Percentiles rank a stretch among this genome's conserved stretches.
phyloP scores from a whole-genome alignment of 2,888 invertebrate species.

The Electrophaes corylata region DNA sequence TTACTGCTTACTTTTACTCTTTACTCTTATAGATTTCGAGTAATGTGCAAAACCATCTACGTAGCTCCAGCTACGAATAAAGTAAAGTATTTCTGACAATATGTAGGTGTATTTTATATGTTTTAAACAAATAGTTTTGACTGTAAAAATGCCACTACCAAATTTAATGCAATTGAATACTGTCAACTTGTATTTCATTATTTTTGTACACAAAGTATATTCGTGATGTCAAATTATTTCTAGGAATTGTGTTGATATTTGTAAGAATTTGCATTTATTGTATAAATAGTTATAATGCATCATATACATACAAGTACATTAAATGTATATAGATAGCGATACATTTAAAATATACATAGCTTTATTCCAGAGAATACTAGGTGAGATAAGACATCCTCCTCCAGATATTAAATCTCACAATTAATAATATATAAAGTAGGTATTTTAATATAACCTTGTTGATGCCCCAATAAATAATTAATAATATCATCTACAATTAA shows the following conservation, averaged over 20 bases:
- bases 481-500: slow-evolving; percentile 8
- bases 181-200: too few species aligned
- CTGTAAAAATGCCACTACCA: neutral
- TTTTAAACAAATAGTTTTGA: neutral
- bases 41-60: too few species aligned
- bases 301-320: slow-evolving; percentile 1
- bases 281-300: slow-evolving; percentile 3
- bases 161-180: slow-evolving; percentile 1
- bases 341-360: neutral
- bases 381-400: neutral
- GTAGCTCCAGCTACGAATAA: slow-evolving; percentile 2
- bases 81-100: slow-evolving; percentile 21
- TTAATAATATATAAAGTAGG: neutral
- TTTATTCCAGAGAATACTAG: neutral
- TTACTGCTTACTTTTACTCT: too few species aligned
- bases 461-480: slow-evolving; percentile 29
- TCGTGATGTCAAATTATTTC: slow-evolving; percentile 16
- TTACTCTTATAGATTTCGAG: too few species aligned
- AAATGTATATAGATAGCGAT: neutral
- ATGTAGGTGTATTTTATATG: slow-evolving; percentile 10
- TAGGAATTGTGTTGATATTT: slow-evolving; percentile 4
- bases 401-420: neutral
- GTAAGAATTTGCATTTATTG: slow-evolving; percentile 9
- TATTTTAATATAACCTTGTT: neutral
- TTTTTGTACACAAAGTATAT: slow-evolving; percentile 13